Conservation (phyloP, 1,140 invertebrate genomes). For the Acromyrmex charruanus region DNA sequence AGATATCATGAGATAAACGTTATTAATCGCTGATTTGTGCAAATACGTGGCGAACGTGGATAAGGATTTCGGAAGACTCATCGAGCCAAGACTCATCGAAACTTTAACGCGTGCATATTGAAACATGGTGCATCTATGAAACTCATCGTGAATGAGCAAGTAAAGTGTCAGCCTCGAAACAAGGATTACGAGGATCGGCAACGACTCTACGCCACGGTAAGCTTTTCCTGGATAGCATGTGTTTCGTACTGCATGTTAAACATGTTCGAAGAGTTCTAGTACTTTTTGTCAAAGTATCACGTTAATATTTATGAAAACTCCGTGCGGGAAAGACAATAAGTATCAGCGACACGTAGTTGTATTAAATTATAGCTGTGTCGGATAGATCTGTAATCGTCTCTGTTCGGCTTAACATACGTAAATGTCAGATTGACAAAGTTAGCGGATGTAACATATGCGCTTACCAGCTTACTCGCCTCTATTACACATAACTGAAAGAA, state of each 20-base stretch:
- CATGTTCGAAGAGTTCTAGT: neutral
- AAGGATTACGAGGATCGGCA: conserved; percentile 48
- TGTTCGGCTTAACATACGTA: conserved; percentile 21
- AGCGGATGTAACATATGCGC: conserved; percentile 11
- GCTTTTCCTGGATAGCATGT: conserved; percentile 8
- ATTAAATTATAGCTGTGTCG: neutral
- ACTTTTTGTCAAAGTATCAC: neutral
- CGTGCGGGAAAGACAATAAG: neutral
- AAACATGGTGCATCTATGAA: conserved; percentile 29
- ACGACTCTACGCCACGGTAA: conserved; percentile 36
- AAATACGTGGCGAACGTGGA: neutral
- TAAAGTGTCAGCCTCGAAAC: conserved; percentile 41
- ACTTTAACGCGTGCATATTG: conserved; percentile 30
- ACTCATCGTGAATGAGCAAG: conserved; percentile 34
- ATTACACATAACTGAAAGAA: conserved; percentile 22
- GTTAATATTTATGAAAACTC: neutral
- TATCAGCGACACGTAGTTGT: neutral
- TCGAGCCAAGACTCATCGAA: conserved; percentile 1
- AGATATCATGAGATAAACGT: conserved; percentile 12
- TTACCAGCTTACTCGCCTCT: conserved; percentile 29
- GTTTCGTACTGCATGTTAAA: conserved; percentile 19
- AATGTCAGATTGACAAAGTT: neutral
- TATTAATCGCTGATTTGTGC: neutral
- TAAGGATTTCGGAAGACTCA: neutral
- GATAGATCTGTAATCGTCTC: conserved; percentile 14